Conservation (phyloP, 1,140 invertebrate genomes). For the Thalassaphorura encarpata region DNA sequence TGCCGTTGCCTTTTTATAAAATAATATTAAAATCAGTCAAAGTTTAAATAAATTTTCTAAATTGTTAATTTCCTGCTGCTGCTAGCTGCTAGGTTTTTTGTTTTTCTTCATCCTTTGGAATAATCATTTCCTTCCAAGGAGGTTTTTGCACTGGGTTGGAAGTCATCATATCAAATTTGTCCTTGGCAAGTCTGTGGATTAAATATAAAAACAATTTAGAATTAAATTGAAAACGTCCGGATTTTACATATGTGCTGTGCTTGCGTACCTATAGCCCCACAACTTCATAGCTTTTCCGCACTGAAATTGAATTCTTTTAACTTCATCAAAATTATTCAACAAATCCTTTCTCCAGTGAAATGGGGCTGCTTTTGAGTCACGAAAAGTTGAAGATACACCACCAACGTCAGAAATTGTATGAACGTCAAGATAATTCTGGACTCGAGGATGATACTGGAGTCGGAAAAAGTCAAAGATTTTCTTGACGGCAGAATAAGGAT, state of each 20-base stretch:
- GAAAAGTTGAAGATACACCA: slow-evolving; percentile 69
- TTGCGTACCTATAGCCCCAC: slow-evolving; percentile 56
- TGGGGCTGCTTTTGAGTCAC: slow-evolving; percentile 67
- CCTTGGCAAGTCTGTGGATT: neutral
- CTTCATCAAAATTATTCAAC: slow-evolving; percentile 40
- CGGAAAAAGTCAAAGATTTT: slow-evolving; percentile 67
- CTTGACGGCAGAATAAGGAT: slow-evolving; percentile 57
- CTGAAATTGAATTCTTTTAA: slow-evolving; percentile 49
- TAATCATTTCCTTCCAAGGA: slow-evolving; percentile 27
- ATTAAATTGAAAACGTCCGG: neutral
- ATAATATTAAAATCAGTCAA: no score
- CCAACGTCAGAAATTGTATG: slow-evolving; percentile 68
- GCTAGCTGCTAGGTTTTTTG: no score
- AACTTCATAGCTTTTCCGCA: slow-evolving; percentile 64
- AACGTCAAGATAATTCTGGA: slow-evolving; percentile 62
- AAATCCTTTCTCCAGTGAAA: slow-evolving; percentile 73
- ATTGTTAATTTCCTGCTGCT: no score
- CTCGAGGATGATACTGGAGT: slow-evolving; percentile 54
- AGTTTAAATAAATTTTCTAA: no score
- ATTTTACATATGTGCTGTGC: neutral
- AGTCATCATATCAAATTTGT: slow-evolving; percentile 7
- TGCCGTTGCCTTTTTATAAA: no score
- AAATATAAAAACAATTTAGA: neutral
- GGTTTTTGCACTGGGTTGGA: slow-evolving; percentile 16
- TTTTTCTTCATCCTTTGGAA: neutral